Conservation (phyloP, 2,888 invertebrate genomes). For the Disparrhopalites patrizii region DNA sequence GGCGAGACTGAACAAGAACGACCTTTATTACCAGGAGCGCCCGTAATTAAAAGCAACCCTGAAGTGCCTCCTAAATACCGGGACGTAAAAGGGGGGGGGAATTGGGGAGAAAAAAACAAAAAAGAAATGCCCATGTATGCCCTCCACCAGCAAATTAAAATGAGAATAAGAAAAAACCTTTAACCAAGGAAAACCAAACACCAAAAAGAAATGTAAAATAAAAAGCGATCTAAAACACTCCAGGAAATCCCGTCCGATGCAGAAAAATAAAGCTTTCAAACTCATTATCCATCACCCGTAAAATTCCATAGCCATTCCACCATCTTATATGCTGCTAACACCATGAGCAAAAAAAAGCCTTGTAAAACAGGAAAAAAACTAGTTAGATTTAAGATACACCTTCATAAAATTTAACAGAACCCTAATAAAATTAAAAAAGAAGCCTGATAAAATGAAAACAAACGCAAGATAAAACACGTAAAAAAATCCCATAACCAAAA, state of each 20-base stretch:
- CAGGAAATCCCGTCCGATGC: not conserved
- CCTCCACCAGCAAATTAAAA: no score
- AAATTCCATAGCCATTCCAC: not conserved
- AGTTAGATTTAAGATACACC: no score
- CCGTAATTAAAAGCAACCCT: constrained; percentile 33
- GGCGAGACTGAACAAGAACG: constrained; percentile 36
- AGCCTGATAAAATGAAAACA: no score
- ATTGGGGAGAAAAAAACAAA: no score
- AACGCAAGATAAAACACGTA: no score
- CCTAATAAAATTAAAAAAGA: no score
- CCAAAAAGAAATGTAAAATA: not conserved
- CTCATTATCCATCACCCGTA: not conserved
- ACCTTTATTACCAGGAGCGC: constrained; percentile 34
- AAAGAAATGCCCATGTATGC: no score
- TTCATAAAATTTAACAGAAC: no score
- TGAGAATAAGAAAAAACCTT: not conserved
- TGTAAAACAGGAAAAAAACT: constrained; percentile 3
- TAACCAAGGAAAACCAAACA: not conserved
- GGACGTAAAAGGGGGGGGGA: no score
- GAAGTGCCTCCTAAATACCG: constrained; percentile 2
- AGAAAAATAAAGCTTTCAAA: no score
- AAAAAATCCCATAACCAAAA: no score
- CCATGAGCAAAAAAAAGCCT: not conserved
- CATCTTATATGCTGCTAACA: not conserved
- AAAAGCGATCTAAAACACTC: not conserved